phyloP scores from a whole-genome alignment of 2,113 vertebrate species.

The Natator depressus region DNA sequence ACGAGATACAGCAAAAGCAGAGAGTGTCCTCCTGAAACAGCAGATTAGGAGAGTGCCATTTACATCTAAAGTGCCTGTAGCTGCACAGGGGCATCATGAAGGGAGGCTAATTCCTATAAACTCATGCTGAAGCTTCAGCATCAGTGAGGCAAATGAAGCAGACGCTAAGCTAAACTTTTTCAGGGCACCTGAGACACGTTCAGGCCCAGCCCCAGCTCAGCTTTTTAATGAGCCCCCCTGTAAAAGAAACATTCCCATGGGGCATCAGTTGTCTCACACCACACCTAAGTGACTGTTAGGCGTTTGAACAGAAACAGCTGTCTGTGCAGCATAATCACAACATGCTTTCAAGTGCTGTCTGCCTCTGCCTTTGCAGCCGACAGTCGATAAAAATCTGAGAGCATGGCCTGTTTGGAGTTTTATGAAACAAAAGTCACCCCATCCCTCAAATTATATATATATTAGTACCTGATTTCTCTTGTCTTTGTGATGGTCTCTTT shows the following conservation, averaged over 20 bases:
- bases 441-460: slow-evolving; percentile 52
- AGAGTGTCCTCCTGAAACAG: background rate
- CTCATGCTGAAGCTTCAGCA: background rate
- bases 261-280: background rate
- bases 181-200: background rate
- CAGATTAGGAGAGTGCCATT: background rate
- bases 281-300: background rate
- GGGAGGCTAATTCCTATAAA: background rate
- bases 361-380: background rate
- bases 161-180: background rate
- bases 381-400: background rate
- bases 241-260: background rate
- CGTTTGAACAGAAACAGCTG: background rate
- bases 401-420: background rate
- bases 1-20: background rate
- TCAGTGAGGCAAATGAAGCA: background rate
- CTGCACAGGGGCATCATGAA: background rate
- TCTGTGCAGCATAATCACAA: background rate
- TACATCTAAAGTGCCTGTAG: background rate
- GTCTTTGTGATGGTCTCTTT: slow-evolving; percentile 71
- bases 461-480: slow-evolving; percentile 69
- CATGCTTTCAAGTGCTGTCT: background rate
- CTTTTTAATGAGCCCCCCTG: background rate
- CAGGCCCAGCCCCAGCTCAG: background rate
- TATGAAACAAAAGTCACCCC: slow-evolving; percentile 39